Conservation (phyloP, 2,797 vertebrate species). For the Brachymystax lenok region DNA sequence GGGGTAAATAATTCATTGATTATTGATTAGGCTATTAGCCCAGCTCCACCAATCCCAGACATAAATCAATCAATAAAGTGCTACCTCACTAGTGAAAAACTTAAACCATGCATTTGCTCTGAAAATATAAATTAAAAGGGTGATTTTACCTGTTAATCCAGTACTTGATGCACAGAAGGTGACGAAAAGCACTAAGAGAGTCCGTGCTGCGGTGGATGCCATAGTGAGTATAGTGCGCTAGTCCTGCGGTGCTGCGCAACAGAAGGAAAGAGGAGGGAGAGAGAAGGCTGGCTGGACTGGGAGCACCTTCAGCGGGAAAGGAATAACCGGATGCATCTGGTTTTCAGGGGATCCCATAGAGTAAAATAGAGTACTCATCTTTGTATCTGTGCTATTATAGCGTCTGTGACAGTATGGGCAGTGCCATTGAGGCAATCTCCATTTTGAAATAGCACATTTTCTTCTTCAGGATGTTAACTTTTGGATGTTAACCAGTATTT, state of each 20-base stretch:
- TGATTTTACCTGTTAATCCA: conserved; percentile 72
- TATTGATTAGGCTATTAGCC: not conserved
- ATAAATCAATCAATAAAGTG: not conserved
- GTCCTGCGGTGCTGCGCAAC: conserved; percentile 56
- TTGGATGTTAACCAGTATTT: no score
- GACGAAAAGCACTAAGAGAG: conserved; percentile 74
- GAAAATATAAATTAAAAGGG: not conserved
- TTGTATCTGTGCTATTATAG: no score
- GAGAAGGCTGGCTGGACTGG: not conserved
- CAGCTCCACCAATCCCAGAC: not conserved
- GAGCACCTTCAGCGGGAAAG: not conserved
- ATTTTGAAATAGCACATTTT: no score
- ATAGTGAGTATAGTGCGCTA: conserved; percentile 70
- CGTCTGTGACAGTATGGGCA: no score
- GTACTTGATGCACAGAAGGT: conserved; percentile 68
- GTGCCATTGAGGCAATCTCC: no score
- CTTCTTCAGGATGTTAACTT: no score
- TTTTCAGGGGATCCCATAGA: no score
- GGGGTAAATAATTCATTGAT: not conserved
- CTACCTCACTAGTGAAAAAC: not conserved
- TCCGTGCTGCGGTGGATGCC: conserved; percentile 75
- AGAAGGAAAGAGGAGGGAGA: conserved; percentile 55
- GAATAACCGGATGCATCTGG: not conserved
- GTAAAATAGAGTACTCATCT: no score
- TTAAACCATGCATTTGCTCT: conserved; percentile 39